phyloP scores from a whole-genome alignment of 2,797 vertebrate species.

The Labeo calbasu region DNA sequence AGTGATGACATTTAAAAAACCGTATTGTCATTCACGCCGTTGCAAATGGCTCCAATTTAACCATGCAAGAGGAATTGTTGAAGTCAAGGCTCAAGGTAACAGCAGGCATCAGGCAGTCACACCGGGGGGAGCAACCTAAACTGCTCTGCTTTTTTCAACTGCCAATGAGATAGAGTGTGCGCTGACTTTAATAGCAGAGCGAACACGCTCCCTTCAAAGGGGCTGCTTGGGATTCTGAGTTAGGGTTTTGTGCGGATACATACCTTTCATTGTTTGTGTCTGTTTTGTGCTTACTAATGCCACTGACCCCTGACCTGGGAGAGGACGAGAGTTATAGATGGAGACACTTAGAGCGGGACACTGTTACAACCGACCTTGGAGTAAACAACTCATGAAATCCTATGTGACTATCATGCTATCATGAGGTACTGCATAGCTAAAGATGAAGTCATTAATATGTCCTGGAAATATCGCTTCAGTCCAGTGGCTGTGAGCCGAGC shows the following conservation, averaged over 20 bases:
- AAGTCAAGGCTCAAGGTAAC: slow-evolving; percentile 64
- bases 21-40: slow-evolving; percentile 68
- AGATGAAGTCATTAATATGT: slow-evolving; percentile 40
- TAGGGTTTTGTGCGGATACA: slow-evolving; percentile 64
- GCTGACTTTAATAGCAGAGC: slow-evolving; percentile 37
- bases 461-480: slow-evolving; percentile 35
- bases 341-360: neutral
- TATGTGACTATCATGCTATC: neutral
- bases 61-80: slow-evolving; percentile 67
- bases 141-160: slow-evolving; percentile 57
- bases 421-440: neutral
- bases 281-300: slow-evolving; percentile 71
- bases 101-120: slow-evolving; percentile 63
- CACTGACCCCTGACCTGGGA: slow-evolving; percentile 77
- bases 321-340: slow-evolving; percentile 52
- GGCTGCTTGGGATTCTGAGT: slow-evolving; percentile 54
- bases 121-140: slow-evolving; percentile 44
- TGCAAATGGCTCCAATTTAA: slow-evolving; percentile 71
- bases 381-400: neutral
- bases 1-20: slow-evolving; percentile 71
- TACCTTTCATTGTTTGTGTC: slow-evolving; percentile 74
- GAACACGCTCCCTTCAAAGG: neutral
- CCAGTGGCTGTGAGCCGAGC: slow-evolving; percentile 28
- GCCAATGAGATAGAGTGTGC: slow-evolving; percentile 24
- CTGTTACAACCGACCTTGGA: neutral